Evolutionary conservation across 2,113 vertebrate species (phyloP).

Genomic region (Rhagologus leucostigma): DNA sequence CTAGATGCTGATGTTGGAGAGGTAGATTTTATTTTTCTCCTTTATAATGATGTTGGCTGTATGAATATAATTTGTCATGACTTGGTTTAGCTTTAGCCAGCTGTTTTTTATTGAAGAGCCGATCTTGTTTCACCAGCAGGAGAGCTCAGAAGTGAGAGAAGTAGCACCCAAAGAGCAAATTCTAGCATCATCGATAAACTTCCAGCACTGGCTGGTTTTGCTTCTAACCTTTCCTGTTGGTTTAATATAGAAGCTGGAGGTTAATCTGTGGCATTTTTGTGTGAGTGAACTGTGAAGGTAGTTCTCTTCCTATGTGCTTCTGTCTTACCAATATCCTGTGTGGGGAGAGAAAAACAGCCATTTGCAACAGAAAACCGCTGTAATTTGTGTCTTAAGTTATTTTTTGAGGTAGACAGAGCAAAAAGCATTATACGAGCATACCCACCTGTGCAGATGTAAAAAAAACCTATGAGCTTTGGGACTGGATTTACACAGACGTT

Average conservation of each 20-base stretch:
- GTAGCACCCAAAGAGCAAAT: conserved; percentile 17
- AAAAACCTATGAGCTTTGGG: background rate
- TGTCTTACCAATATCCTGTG: conserved; percentile 27
- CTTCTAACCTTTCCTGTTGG: background rate
- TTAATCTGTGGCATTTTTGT: background rate
- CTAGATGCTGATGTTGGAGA: background rate
- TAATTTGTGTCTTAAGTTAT: background rate
- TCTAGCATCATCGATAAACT: background rate
- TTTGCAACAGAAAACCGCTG: background rate
- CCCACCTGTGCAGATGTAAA: background rate
- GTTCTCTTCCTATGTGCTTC: background rate
- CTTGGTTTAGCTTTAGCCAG: conserved; percentile 4
- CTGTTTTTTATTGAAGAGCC: conserved; percentile 24
- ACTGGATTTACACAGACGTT: background rate
- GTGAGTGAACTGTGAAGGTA: background rate
- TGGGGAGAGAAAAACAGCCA: background rate
- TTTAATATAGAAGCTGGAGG: background rate
- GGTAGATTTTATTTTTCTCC: background rate
- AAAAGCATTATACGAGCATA: background rate
- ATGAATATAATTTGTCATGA: background rate
- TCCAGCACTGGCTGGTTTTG: background rate
- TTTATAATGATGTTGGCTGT: background rate
- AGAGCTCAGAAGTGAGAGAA: conserved; percentile 20
- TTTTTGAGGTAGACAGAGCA: background rate
- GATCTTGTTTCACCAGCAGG: conserved; percentile 18